These are phyloP conservation scores for Trichogramma dendrolimi DNA, from an alignment of 2,888 invertebrate genomes.

Conservation along the genomic window DNA sequence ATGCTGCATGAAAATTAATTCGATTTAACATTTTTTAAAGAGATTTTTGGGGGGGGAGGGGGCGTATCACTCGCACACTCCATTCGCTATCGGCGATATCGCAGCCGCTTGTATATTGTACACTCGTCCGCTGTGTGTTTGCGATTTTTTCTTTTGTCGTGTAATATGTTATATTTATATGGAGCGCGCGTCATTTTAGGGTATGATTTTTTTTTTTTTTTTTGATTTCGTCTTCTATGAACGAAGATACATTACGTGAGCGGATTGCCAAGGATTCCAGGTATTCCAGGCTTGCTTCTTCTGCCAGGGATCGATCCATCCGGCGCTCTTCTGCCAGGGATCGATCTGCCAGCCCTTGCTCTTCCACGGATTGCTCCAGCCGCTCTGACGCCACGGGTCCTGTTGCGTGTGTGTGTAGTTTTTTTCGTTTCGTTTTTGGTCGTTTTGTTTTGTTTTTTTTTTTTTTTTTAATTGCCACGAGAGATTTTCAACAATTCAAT, in stretches of 20 bases:
- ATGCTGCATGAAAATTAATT: slow-evolving; percentile 16
- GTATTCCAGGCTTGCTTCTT: slow-evolving; percentile 5
- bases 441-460: not conserved
- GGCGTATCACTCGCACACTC: no score
- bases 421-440: not conserved
- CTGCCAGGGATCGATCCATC: slow-evolving; percentile 22
- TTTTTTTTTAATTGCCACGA: not conserved
- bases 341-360: slow-evolving; percentile 20
- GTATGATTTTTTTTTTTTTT: not conserved
- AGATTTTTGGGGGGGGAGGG: not conserved
- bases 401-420: not conserved
- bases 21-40: not conserved
- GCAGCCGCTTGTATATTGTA: no score
- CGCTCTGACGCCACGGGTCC: slow-evolving; percentile 9
- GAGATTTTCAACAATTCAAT: not conserved
- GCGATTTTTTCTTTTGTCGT: no score
- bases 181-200: no score
- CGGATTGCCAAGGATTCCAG: slow-evolving; percentile 23
- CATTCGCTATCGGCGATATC: no score
- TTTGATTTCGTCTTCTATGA: not conserved
- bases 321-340: slow-evolving; percentile 20
- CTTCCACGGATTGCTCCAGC: slow-evolving; percentile 24
- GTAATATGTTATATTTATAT: no score
- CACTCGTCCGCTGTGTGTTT: no score
- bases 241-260: not conserved